Conservation (phyloP, 2,113 vertebrate genomes). For the Plotosus lineatus region DNA sequence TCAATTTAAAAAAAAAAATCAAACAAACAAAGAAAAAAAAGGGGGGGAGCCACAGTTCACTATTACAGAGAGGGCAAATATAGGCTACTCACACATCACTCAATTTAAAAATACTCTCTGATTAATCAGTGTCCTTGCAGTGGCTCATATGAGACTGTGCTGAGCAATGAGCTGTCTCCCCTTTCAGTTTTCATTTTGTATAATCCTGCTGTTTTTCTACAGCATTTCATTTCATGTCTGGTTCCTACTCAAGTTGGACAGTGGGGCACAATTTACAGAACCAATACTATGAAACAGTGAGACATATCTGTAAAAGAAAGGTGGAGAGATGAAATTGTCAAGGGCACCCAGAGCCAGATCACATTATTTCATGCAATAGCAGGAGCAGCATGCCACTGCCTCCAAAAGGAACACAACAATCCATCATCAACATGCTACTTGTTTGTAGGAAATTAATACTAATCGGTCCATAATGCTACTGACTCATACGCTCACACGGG, state of each 20-base stretch:
- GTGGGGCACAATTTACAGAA: background rate
- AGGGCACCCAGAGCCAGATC: background rate
- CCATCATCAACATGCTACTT: background rate
- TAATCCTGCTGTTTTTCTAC: constrained; percentile 4
- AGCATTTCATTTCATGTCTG: background rate
- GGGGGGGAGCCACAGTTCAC: background rate
- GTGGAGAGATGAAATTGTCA: background rate
- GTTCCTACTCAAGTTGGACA: background rate
- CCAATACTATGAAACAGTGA: background rate
- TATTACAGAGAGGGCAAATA: constrained; percentile 16
- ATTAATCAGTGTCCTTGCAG: constrained; percentile 30
- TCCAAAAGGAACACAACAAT: background rate
- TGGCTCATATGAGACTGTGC: constrained; percentile 5
- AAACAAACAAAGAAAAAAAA: background rate
- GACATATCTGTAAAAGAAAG: background rate
- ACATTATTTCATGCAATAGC: background rate
- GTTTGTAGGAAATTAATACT: background rate
- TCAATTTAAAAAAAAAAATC: background rate
- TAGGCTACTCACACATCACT: constrained; percentile 2
- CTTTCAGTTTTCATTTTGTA: background rate
- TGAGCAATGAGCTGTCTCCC: background rate
- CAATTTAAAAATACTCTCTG: constrained; percentile 22
- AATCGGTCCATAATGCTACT: background rate
- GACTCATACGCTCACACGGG: no score
- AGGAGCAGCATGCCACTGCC: constrained; percentile 14